These are phyloP conservation scores for Neosilurus mollespiculum DNA, from an alignment of 2,797 vertebrate genomes.

Conservation along the genomic window DNA sequence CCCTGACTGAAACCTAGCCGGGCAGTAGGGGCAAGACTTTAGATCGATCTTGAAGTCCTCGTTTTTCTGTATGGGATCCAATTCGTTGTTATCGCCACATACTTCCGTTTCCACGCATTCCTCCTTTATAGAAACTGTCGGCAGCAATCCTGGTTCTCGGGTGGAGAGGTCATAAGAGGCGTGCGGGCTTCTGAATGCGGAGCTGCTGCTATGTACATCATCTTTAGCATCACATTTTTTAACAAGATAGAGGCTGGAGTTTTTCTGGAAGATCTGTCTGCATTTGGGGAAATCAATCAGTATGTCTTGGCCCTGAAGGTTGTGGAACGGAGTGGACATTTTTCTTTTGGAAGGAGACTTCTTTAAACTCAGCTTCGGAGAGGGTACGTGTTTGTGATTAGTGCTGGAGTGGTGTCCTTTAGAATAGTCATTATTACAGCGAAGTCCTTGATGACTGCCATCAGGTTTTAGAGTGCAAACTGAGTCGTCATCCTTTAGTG, in stretches of 20 bases:
- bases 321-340: slow-evolving; percentile 85
- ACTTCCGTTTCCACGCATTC: slow-evolving; percentile 75
- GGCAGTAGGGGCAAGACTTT: slow-evolving; percentile 93
- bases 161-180: slow-evolving; percentile 56
- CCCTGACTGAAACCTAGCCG: slow-evolving; percentile 94
- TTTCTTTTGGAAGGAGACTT: slow-evolving; percentile 78
- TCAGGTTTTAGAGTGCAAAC: slow-evolving; percentile 25
- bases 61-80: slow-evolving; percentile 74
- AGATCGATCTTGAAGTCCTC: slow-evolving; percentile 75
- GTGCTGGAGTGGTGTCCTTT: slow-evolving; percentile 65
- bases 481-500: slow-evolving; percentile 15
- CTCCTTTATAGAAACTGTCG: slow-evolving; percentile 72
- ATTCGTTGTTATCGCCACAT: slow-evolving; percentile 74
- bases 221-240: slow-evolving; percentile 28
- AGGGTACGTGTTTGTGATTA: slow-evolving; percentile 64
- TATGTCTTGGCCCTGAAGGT: slow-evolving; percentile 91
- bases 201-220: slow-evolving; percentile 32
- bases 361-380: slow-evolving; percentile 69
- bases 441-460: not conserved
- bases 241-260: slow-evolving; percentile 12
- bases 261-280: slow-evolving; percentile 82
- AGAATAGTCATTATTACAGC: slow-evolving; percentile 37
- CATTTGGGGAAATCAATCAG: slow-evolving; percentile 92
- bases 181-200: slow-evolving; percentile 38
- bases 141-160: slow-evolving; percentile 43